Conservation (phyloP, 2,888 invertebrate genomes). For the Colostygia pectinataria region DNA sequence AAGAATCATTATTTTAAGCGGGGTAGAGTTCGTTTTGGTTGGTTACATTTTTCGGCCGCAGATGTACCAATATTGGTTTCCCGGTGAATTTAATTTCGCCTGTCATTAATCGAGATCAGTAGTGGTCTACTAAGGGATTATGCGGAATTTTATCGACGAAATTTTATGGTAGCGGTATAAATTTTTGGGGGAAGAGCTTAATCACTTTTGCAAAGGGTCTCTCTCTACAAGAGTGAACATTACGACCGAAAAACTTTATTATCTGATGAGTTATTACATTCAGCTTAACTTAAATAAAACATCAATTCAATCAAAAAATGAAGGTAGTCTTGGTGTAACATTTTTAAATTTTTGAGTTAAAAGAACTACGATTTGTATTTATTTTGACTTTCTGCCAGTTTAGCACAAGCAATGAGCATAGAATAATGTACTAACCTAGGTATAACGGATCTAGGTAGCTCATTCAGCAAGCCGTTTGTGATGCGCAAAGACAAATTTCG, state of each 20-base stretch:
- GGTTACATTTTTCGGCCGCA: conserved; percentile 44
- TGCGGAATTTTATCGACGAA: conserved; percentile 66
- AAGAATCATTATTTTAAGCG: conserved; percentile 43
- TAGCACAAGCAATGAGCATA: no score
- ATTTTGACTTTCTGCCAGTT: no score
- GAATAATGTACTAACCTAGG: no score
- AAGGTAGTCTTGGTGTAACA: no score
- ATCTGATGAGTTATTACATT: background rate
- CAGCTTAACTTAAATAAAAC: no score
- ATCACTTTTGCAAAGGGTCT: conserved; percentile 24
- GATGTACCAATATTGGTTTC: conserved; percentile 68
- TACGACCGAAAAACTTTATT: conserved; percentile 7
- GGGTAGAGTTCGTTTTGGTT: conserved; percentile 47
- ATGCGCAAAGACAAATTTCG: no score
- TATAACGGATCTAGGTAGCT: no score
- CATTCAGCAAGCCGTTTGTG: no score
- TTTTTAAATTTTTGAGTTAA: no score
- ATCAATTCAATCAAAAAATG: no score
- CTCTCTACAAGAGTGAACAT: conserved; percentile 1
- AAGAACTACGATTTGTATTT: no score
- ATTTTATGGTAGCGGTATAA: conserved; percentile 48
- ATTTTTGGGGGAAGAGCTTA: conserved; percentile 31
- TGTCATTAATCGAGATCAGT: conserved; percentile 73
- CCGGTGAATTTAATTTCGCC: conserved; percentile 73
- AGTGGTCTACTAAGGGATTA: conserved; percentile 66